Evolutionary conservation across 2,888 invertebrate species (phyloP).

Genomic region (Emmelina monodactyla): DNA sequence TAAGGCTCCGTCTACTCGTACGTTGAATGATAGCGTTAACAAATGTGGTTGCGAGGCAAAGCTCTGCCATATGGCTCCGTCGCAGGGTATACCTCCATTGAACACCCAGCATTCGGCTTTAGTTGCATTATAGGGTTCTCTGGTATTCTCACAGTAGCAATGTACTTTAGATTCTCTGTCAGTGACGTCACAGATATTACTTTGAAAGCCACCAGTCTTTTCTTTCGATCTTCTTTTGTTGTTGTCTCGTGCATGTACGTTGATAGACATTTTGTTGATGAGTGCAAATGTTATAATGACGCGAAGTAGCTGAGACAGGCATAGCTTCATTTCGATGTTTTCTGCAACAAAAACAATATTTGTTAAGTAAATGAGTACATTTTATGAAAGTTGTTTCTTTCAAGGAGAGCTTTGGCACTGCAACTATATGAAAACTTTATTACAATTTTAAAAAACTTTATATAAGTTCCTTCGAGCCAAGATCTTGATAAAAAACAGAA

Average conservation of each 20-base stretch:
- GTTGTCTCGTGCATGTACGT: conserved; percentile 53
- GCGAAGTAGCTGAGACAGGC: too few relatives aligned
- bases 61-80: conserved; percentile 77
- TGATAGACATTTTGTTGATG: conserved; percentile 55
- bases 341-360: too few relatives aligned
- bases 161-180: conserved; percentile 66
- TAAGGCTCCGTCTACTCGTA: conserved; percentile 73
- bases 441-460: too few relatives aligned
- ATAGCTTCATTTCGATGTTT: too few relatives aligned
- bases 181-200: conserved; percentile 67
- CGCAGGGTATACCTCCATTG: conserved; percentile 70
- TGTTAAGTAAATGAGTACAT: too few relatives aligned
- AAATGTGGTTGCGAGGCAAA: conserved; percentile 77
- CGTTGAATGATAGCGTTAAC: conserved; percentile 74
- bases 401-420: too few relatives aligned
- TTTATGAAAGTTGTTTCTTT: too few relatives aligned
- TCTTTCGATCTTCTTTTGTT: conserved; percentile 53
- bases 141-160: conserved; percentile 72
- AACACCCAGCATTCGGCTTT: conserved; percentile 83
- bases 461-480: too few relatives aligned
- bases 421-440: too few relatives aligned
- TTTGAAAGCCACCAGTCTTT: conserved; percentile 52
- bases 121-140: conserved; percentile 65
- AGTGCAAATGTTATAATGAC: conserved; percentile 50
- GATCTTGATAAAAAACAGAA: too few relatives aligned